phyloP scores from a whole-genome alignment of 2,888 invertebrate genomes.

The Callimorpha dominula region DNA sequence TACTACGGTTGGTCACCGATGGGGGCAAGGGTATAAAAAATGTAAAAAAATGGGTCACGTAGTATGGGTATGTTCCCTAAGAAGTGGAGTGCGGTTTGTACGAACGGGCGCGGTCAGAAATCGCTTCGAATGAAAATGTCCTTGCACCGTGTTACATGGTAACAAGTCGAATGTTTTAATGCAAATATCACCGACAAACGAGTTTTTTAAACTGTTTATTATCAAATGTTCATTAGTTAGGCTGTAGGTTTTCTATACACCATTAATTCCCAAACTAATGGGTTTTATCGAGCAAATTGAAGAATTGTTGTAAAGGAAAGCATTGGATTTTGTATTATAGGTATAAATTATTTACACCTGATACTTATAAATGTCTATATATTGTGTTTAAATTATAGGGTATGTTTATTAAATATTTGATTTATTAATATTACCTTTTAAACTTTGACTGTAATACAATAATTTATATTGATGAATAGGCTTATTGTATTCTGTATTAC shows the following conservation, averaged over 20 bases:
- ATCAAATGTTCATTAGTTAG: constrained; percentile 27
- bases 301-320: background rate
- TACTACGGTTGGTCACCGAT: too few relatives aligned
- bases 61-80: too few relatives aligned
- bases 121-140: background rate
- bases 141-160: background rate
- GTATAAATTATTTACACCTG: background rate
- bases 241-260: constrained; percentile 5
- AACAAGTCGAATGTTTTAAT: background rate
- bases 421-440: background rate
- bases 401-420: background rate
- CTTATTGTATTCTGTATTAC: background rate
- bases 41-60: too few relatives aligned
- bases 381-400: background rate
- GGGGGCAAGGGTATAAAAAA: too few relatives aligned
- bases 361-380: too few relatives aligned
- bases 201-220: constrained; percentile 35
- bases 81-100: background rate
- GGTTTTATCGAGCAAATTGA: constrained; percentile 13
- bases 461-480: background rate
- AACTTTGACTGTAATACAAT: background rate
- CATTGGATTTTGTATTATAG: background rate
- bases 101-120: background rate
- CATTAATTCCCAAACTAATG: constrained; percentile 30
- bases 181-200: constrained; percentile 27